Conservation (phyloP, 2,888 invertebrate species). For the Ethmia dodecea region DNA sequence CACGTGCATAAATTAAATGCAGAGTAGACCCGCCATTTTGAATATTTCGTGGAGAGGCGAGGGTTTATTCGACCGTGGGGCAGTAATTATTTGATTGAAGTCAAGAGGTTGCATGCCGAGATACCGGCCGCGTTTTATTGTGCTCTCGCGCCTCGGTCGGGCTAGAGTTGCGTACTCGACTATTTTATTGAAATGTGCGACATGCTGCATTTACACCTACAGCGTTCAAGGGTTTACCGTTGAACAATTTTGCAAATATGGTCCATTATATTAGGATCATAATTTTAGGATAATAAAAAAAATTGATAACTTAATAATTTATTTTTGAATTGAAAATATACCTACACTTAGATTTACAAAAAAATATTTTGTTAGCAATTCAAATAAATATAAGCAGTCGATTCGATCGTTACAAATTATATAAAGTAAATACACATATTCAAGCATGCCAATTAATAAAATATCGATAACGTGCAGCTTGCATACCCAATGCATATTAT, state of each 20-base stretch:
- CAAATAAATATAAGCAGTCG: no score
- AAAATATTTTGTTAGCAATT: no score
- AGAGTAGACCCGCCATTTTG: slow-evolving; percentile 64
- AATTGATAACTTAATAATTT: no score
- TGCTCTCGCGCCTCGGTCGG: slow-evolving; percentile 41
- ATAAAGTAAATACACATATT: slow-evolving; percentile 33
- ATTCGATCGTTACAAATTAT: no score
- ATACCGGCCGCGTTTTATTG: slow-evolving; percentile 57
- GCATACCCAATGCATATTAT: slow-evolving; percentile 59
- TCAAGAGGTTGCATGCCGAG: slow-evolving; percentile 74
- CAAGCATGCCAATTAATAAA: slow-evolving; percentile 50
- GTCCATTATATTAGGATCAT: no score
- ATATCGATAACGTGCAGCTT: slow-evolving; percentile 50
- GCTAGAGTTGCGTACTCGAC: slow-evolving; percentile 39
- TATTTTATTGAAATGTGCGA: slow-evolving; percentile 45
- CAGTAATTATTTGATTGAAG: slow-evolving; percentile 77
- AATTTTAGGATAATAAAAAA: no score
- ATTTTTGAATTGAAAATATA: no score
- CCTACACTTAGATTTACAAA: no score
- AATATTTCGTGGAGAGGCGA: slow-evolving; percentile 53
- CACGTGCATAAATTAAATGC: slow-evolving; percentile 49
- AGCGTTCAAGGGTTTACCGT: slow-evolving; percentile 60
- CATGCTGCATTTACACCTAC: slow-evolving; percentile 59
- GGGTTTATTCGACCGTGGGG: slow-evolving; percentile 70
- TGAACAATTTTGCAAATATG: no score